Evolutionary conservation across 2,113 vertebrate genomes (phyloP).

Genomic region (Phalacrocorax pelagicus): DNA sequence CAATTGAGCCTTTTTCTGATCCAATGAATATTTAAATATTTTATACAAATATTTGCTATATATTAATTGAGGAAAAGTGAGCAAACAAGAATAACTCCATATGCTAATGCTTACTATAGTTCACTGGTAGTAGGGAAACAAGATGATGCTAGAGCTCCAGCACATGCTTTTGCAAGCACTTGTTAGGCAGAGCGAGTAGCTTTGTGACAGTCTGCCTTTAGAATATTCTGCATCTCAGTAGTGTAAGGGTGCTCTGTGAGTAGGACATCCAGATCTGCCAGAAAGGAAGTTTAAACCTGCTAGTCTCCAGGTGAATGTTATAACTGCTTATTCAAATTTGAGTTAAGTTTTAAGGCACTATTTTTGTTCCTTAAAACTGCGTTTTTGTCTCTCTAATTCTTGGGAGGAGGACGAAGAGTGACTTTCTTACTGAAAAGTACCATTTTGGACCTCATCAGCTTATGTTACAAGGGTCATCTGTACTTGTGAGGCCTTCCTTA

Average conservation of each 20-base stretch:
- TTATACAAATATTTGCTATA: slow-evolving; percentile 39
- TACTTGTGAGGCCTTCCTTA: neutral
- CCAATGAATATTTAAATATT: slow-evolving; percentile 49
- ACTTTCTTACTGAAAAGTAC: neutral
- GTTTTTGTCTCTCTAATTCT: neutral
- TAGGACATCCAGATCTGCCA: neutral
- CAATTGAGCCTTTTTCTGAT: slow-evolving; percentile 6
- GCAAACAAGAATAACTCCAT: slow-evolving; percentile 27
- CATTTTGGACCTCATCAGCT: neutral
- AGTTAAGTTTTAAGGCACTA: neutral
- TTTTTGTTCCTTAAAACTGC: neutral
- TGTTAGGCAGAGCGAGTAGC: neutral
- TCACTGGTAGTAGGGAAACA: neutral
- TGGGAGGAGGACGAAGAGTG: neutral
- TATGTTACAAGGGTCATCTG: neutral
- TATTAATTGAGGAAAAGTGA: slow-evolving; percentile 47
- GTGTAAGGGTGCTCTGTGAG: neutral
- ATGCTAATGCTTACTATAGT: neutral
- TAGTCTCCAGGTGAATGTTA: neutral
- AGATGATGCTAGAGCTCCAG: neutral
- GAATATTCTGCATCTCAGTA: neutral
- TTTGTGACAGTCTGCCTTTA: neutral
- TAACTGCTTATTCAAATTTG: neutral
- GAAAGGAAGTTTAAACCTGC: neutral
- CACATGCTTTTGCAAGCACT: neutral